These are phyloP conservation scores for Zaprionus capensis DNA, from an alignment of 1,140 invertebrate species.

Conservation along the genomic window DNA sequence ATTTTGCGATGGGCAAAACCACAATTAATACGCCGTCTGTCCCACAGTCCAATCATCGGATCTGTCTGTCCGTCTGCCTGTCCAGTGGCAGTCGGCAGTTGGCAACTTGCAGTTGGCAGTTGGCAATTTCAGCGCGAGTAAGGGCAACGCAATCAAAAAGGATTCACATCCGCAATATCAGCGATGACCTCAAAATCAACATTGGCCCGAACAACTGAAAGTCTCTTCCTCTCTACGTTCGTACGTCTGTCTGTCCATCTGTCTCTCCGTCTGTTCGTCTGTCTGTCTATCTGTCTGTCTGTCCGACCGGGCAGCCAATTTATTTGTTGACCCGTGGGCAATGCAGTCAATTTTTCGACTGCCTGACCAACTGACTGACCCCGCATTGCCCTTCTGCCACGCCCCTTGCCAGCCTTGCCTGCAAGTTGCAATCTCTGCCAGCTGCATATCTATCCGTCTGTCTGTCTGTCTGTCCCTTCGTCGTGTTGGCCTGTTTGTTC, in stretches of 20 bases:
- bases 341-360: constrained; percentile 80
- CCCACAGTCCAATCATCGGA: neutral
- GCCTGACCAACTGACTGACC: constrained; percentile 57
- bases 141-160: constrained; percentile 76
- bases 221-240: neutral
- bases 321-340: constrained; percentile 82
- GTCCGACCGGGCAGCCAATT: constrained; percentile 62
- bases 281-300: constrained; percentile 1
- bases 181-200: constrained; percentile 82
- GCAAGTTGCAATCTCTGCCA: constrained; percentile 59
- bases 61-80: neutral
- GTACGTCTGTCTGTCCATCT: neutral
- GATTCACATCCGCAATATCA: constrained; percentile 82
- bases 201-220: constrained; percentile 47
- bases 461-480: constrained; percentile 25
- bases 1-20: constrained; percentile 77
- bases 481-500: constrained; percentile 37
- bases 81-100: constrained; percentile 15
- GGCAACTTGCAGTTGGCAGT: constrained; percentile 30
- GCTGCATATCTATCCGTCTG: constrained; percentile 38
- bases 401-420: neutral
- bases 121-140: constrained; percentile 45
- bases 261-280: neutral
- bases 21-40: constrained; percentile 72
- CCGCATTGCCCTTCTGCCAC: neutral